Evolutionary conservation across 2,888 invertebrate genomes (phyloP), one percentile per base, ranked within the genome.

Genomic region (Epistrophella euchroma): DNA sequence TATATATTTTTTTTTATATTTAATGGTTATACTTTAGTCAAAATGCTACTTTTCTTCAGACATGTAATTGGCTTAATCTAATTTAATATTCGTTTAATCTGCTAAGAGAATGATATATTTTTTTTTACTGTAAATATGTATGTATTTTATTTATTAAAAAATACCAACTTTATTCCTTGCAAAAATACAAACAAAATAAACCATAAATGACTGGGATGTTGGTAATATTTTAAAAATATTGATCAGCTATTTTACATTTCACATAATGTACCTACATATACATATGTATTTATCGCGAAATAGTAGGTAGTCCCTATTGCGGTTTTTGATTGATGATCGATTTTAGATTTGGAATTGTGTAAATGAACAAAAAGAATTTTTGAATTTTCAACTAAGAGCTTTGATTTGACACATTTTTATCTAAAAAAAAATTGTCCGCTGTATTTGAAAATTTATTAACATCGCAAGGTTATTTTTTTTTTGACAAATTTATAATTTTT

Each of bases 21-120:
- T 43, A 32, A 45, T 64, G 11, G 45, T n/a, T n/a, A n/a, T n/a
- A n/a, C 47, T 84, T 25, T 66, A 17, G 3, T 74, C 32, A 50
- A 76, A 81, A 81, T 85, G 85, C 85, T 85, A 85, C 85, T 85
- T 80, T 85, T 85, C 85, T 85, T 73, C 45, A 43, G 71, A 22
- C 52, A 28, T 22, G 0, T 55, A 60, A 80, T 81, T 80, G 80
- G 80, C 80, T 76, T 76, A 47, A 22, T 80, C 76, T 62, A 40
- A 56, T 3, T 55, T 11, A n/a, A 19, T 68, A 40, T 62, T 17
- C 52, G 13, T 32, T 32, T 64, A 19, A 40, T 52, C 32, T 37
- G 52, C 56, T 62, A 58, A 47, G 6, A 64, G 37, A 55, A 75
- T 50, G 15, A 52, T n/a, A 52, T 43, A 35, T 43, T 43, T 64